Evolutionary conservation across 2,888 invertebrate genomes (phyloP).

Genomic region (Eustalomyia histrio): DNA sequence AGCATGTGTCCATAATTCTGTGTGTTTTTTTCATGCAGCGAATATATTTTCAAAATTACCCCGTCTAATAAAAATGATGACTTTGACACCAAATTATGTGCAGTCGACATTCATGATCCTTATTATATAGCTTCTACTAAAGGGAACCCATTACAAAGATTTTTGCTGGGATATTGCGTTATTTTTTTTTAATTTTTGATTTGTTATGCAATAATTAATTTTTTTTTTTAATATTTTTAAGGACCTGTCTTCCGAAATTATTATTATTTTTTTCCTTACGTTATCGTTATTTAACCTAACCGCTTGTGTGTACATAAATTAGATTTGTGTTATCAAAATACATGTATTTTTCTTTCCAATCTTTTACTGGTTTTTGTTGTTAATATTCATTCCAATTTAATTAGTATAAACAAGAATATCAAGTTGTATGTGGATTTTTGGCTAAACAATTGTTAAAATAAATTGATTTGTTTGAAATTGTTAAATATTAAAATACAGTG

Average conservation of each 20-base stretch:
- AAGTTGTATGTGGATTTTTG: conserved; percentile 12
- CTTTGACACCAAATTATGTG: too few species aligned
- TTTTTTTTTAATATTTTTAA: not conserved
- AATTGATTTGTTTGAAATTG: conserved; percentile 14
- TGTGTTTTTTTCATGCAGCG: too few species aligned
- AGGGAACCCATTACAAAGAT: too few species aligned
- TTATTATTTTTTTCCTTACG: not conserved
- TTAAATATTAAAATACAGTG: too few species aligned
- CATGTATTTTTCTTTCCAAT: not conserved
- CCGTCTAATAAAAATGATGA: too few species aligned
- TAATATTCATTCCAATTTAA: conserved; percentile 18
- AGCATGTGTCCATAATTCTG: too few species aligned
- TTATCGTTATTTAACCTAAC: conserved; percentile 25
- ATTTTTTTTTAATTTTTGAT: not conserved
- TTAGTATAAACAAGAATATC: conserved; percentile 38
- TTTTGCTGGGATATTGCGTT: too few species aligned
- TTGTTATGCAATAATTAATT: not conserved
- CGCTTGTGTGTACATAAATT: conserved; percentile 5
- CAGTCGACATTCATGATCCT: too few species aligned
- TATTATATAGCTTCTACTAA: too few species aligned
- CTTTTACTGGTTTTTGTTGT: conserved; percentile 25
- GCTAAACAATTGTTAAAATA: conserved; percentile 15
- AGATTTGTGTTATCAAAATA: not conserved
- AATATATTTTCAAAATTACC: too few species aligned
- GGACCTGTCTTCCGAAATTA: conserved; percentile 11